Conservation (phyloP, 2,113 vertebrate genomes). For the Morphnarchus princeps region DNA sequence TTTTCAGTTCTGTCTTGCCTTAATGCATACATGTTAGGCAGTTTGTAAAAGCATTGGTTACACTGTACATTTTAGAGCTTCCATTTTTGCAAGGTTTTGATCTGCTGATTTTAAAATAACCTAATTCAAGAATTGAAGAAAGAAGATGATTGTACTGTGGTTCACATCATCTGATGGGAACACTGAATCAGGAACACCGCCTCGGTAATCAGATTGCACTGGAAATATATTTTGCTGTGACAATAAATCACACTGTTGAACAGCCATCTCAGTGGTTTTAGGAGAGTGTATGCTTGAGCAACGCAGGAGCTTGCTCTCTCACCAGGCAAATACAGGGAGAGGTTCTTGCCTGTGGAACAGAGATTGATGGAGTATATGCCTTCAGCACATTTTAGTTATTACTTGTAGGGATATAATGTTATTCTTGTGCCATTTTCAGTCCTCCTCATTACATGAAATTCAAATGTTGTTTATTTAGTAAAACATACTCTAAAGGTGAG, state of each 20-base stretch:
- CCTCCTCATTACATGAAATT: background rate
- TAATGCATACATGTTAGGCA: background rate
- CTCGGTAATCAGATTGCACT: constrained; percentile 41
- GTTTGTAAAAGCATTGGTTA: background rate
- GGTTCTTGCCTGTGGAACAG: background rate
- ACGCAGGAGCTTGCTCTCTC: background rate
- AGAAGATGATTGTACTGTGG: background rate
- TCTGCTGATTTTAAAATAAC: background rate
- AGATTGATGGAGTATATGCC: background rate
- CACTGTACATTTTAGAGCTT: background rate
- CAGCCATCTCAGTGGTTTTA: background rate
- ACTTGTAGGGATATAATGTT: background rate
- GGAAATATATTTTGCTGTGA: constrained; percentile 19
- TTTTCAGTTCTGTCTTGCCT: constrained; percentile 30
- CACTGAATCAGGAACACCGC: background rate
- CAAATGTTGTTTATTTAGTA: background rate
- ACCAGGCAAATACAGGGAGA: background rate
- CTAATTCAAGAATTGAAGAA: background rate
- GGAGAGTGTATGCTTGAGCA: background rate
- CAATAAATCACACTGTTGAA: constrained; percentile 30
- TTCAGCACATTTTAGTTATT: background rate
- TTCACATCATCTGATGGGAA: background rate
- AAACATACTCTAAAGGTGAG: background rate
- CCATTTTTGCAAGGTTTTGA: constrained; percentile 15
- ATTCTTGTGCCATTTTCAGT: background rate